phyloP scores from a whole-genome alignment of 2,797 vertebrate species.

The Myotis planiceps region DNA sequence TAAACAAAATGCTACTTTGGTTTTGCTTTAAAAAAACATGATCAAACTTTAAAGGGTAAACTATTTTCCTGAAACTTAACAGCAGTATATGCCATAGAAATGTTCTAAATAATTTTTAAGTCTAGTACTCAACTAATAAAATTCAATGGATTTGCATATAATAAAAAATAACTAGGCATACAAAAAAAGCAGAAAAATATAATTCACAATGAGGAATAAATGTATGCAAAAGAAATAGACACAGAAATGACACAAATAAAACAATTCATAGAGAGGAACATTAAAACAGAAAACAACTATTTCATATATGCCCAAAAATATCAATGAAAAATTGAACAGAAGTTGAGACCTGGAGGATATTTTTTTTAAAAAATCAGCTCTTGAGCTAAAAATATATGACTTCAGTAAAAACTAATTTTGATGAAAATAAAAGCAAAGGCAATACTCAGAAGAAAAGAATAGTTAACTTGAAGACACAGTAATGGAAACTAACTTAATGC shows the following conservation, averaged over 20 bases:
- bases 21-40: not conserved
- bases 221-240: not conserved
- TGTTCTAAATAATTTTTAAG: not conserved
- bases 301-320: not conserved
- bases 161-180: not conserved
- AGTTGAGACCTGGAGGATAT: not conserved
- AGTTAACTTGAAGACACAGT: not conserved
- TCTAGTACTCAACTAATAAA: not conserved
- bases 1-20: not conserved
- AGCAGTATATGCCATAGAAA: not conserved
- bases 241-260: not conserved
- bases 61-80: not conserved
- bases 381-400: not conserved
- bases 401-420: not conserved
- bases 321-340: not conserved
- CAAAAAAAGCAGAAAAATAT: not conserved
- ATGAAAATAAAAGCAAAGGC: not conserved
- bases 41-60: not conserved
- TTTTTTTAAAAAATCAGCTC: not conserved
- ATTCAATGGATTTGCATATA: not conserved
- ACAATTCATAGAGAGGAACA: not conserved
- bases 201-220: not conserved
- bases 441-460: not conserved
- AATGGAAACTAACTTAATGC: not conserved
- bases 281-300: not conserved